phyloP scores from a whole-genome alignment of 2,797 vertebrate genomes.

The Ctenopoma multispine region DNA sequence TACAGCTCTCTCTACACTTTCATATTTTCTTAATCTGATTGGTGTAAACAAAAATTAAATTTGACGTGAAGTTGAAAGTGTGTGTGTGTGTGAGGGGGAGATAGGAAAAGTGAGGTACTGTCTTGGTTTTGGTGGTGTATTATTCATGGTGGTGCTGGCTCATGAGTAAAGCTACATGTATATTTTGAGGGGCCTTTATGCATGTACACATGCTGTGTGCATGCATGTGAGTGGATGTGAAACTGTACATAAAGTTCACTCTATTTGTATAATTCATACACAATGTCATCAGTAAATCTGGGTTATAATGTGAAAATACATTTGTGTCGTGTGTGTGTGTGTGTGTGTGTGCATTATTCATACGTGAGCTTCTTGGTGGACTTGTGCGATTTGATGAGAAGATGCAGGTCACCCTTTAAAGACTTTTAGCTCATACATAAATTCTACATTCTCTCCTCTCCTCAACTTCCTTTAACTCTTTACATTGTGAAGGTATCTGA shows the following conservation, averaged over 20 bases:
- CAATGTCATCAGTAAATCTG: conserved; percentile 71
- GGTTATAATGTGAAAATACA: conserved; percentile 61
- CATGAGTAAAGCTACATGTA: conserved; percentile 48
- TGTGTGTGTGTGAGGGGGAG: conserved; percentile 6
- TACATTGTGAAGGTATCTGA: conserved; percentile 27
- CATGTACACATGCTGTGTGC: conserved; percentile 7
- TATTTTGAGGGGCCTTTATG: conserved; percentile 62
- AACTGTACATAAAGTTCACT: conserved; percentile 62
- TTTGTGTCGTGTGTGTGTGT: conserved; percentile 35
- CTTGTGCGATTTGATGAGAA: conserved; percentile 77
- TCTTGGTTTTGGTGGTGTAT: conserved; percentile 66
- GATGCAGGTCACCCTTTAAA: conserved; percentile 70
- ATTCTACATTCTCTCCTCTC: conserved; percentile 11
- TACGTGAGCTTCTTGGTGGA: conserved; percentile 67
- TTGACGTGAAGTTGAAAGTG: conserved; percentile 58
- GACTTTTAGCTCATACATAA: conserved; percentile 39
- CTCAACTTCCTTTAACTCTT: background rate
- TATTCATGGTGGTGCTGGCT: conserved; percentile 65
- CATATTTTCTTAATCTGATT: conserved; percentile 64
- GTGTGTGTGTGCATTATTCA: conserved; percentile 70
- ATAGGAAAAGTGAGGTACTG: conserved; percentile 46
- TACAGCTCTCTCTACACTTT: conserved; percentile 36
- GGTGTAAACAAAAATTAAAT: conserved; percentile 68
- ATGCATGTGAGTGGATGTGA: conserved; percentile 40
- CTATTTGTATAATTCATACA: conserved; percentile 76